phyloP scores from a whole-genome alignment of 2,888 invertebrate species.

The Gari tellinella region DNA sequence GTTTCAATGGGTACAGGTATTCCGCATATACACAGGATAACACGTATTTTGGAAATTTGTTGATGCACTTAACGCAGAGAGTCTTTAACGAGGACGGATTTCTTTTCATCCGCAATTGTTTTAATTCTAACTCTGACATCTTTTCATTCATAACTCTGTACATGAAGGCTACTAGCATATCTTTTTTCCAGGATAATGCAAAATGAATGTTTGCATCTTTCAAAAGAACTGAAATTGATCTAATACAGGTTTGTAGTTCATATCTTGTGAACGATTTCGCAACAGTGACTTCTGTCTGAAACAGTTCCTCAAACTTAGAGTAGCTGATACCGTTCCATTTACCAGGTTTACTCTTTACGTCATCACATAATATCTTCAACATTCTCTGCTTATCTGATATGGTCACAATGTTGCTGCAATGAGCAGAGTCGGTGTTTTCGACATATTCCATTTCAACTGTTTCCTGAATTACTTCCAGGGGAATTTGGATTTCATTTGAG shows the following conservation, averaged over 20 bases:
- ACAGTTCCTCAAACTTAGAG: not conserved
- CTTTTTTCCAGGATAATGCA: constrained; percentile 11
- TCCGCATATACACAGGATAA: constrained; percentile 21
- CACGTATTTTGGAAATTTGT: constrained; percentile 6
- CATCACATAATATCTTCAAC: not conserved
- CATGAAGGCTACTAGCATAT: not conserved
- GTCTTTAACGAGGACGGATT: not conserved
- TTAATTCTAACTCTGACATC: not conserved
- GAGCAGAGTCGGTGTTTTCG: too few species aligned
- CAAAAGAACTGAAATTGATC: not conserved
- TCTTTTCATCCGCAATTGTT: not conserved
- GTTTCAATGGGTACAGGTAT: constrained; percentile 10
- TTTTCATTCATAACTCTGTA: not conserved
- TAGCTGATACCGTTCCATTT: not conserved
- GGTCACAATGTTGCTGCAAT: too few species aligned
- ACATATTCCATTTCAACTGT: too few species aligned
- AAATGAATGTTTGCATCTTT: too few species aligned
- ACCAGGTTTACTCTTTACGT: not conserved
- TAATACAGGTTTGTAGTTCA: not conserved
- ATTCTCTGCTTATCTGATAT: too few species aligned
- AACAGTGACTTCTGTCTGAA: not conserved
- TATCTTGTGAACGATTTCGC: not conserved
- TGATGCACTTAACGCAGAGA: not conserved
- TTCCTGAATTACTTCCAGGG: too few species aligned
- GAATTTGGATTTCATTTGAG: too few species aligned